Evolutionary conservation across 2,888 invertebrate genomes (phyloP), one percentile per base, ranked within the genome.

Genomic region (Pristionchus entomophagus): DNA sequence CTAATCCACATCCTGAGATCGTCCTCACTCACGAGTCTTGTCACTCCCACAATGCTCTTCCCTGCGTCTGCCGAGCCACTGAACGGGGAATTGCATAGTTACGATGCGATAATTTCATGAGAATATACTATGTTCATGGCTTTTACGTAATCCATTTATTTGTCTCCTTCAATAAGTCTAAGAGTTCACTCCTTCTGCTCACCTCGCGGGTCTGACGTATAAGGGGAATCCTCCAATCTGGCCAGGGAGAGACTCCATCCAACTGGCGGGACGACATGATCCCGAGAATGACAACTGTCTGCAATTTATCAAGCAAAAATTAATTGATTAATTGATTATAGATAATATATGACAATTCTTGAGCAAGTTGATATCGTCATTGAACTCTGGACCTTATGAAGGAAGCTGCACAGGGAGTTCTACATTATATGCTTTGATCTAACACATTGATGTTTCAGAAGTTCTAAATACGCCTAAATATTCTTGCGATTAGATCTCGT

Each of bases 231-330:
- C 56, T 45, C 85, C 85, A 17, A 85, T 32, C 19, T 85, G 78
- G 6, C 29, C n/a, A 1, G 82, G 73, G 17, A 78, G 38, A 35
- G 56, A 41, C 35, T 90, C 89, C 10, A 88, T 88, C 90, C 90
- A 90, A 29, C 87, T 82, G 17, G 89, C 89, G 6, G 90, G 89
- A 45, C 88, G 89, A 32, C 89, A 89, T n/a, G 88, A 88, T 26
- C 90, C 90, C 0, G 90, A 88, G 14, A 90, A 82, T 1, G 89
- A 89, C 78, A 89, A 88, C 45, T 90, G 89, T 69, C 90, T 87
- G 65, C 12, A 59, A 80, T 59, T n/a, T n/a, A n/a, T n/a, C n/a
- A n/a, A 10, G 12, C 3, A 35, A 8, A 53, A 12, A 56, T 69
- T 19, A 41, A 35, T 22, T 2, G 35, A 69, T 19, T 17, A 10